Evolutionary conservation across 37 sponge, comb jelly and placozoan species (phyloP), one percentile per base, ranked within the genome.

Genomic region (Oopsacas minuta): DNA sequence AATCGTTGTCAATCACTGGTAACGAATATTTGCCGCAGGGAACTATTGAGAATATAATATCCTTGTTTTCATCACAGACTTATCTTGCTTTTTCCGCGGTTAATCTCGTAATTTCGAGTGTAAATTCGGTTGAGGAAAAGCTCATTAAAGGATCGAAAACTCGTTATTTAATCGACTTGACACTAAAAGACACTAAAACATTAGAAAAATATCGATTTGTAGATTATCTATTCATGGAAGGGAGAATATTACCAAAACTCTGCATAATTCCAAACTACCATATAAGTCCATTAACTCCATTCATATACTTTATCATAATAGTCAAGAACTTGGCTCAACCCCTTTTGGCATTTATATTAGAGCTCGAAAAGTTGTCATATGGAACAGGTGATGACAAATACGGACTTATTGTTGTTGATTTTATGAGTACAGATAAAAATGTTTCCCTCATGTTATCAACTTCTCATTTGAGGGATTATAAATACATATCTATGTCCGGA

Each of bases 271-370:
- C 75, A 25, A n/a, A 61, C 7, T 61, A 61, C 75, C 32, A 7
- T 34, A 61, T 61, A n/a, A 61, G 1, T 3, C 28, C 75, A 32
- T 3, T 10, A 5, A 7, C 28, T 12, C 20, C 75, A 61, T 61
- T 61, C 28, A n/a, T 61, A n/a, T 61, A 61, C 75, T 61, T 61
- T 61, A n/a, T 61, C 3, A 61, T 61, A 32, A 34, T 61, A n/a
- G 75, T 61, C 1, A 61, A n/a, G 75, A 61, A 61, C 30, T n/a
- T 61, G 75, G 75, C 28, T n/a, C 75, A 61, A 12, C 75, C 75
- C 5, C 22, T 61, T 7, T 25, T 25, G 17, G 75, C 75, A 12
- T 61, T 61, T 61, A 12, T 61, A 25, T 34, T 32, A 12, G 75
- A 61, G 75, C 20, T 61, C 32, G 75, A 61, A 34, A 61, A 61